Conservation (phyloP, 2,888 invertebrate genomes). For the Cataglyphis cursor region DNA sequence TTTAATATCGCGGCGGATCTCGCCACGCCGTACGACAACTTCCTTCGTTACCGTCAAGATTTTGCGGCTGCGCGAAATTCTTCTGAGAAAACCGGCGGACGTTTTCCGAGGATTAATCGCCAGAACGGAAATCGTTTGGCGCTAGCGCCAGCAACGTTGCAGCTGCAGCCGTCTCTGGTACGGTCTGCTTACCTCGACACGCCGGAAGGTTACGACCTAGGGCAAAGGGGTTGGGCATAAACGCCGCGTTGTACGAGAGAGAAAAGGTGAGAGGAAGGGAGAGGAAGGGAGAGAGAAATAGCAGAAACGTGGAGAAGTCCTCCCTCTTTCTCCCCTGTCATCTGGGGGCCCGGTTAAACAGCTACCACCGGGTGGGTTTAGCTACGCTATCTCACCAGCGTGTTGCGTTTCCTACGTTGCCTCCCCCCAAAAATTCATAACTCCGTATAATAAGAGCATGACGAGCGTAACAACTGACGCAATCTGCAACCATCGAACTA, state of each 20-base stretch:
- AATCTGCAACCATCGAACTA: conserved; percentile 67
- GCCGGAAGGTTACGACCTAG: conserved; percentile 76
- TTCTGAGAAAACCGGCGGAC: conserved; percentile 57
- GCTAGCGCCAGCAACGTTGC: conserved; percentile 64
- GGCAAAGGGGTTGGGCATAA: conserved; percentile 69
- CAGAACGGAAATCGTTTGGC: conserved; percentile 75
- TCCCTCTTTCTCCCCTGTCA: neutral
- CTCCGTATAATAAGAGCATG: conserved; percentile 43
- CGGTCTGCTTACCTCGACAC: conserved; percentile 76
- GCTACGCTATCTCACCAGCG: conserved; percentile 24
- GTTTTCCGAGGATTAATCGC: conserved; percentile 71
- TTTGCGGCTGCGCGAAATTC: conserved; percentile 18
- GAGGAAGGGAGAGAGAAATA: conserved; percentile 32
- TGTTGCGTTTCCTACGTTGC: conserved; percentile 28
- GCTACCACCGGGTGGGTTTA: conserved; percentile 27
- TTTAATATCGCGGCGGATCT: neutral
- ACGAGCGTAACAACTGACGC: conserved; percentile 68
- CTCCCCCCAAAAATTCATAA: conserved; percentile 70
- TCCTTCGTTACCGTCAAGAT: conserved; percentile 33
- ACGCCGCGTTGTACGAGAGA: conserved; percentile 35
- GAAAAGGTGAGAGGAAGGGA: conserved; percentile 20
- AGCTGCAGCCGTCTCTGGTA: conserved; percentile 72
- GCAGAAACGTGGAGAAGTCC: neutral
- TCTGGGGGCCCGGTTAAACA: conserved; percentile 24
- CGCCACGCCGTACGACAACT: neutral